Base-by-base conservation (phyloP, 2,888 invertebrate genomes). In the Melinaea menophilus region DNA sequence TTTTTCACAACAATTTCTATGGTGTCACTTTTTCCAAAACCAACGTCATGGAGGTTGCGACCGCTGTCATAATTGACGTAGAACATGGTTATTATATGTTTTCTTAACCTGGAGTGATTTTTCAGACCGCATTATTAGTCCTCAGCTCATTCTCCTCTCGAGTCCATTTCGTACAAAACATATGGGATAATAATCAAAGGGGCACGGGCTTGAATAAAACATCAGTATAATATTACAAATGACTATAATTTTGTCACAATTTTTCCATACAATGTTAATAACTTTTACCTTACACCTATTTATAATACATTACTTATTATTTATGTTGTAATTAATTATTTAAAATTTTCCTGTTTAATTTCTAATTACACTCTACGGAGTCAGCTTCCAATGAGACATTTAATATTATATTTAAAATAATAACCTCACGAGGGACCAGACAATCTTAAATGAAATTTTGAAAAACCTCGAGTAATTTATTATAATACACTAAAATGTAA, bases 161-260 rank as follows among this genome's bases (percentile, higher is more conserved):
- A 22, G 5, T 9, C 22, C n/a, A n/a, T 48, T 48, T 48, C 5
- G 12, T 48, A 5, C 7, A 13, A 1, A n/a, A 13, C 7, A 48
- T 48, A 48, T 48, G 22, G 22, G 22, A 51, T 51, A 11, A 31
- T 7, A 31, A 51, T 51, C 51, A 12, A 51, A 48, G 56, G 33
- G 11, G 22, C 3, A 45, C 55, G 33, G 59, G 66, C 55, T 34
- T 37, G 54, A 90, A 88, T 88, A 73, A 90, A 90, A 90, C 88
- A 87, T 84, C 80, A 82, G 73, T 85, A 2, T 84, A 90, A 90
- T 91, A 91, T 91, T 91, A 91, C 91, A 91, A 91, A 91, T 91
- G 91, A 91, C 91, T 91, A 91, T 91, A 91, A 90, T 91, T 90
- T 89, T 91, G 91, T 91, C 91, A 91, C 91, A 90, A 90, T 90